Conservation (phyloP, 2,888 invertebrate species). For the Amiota mariae region DNA sequence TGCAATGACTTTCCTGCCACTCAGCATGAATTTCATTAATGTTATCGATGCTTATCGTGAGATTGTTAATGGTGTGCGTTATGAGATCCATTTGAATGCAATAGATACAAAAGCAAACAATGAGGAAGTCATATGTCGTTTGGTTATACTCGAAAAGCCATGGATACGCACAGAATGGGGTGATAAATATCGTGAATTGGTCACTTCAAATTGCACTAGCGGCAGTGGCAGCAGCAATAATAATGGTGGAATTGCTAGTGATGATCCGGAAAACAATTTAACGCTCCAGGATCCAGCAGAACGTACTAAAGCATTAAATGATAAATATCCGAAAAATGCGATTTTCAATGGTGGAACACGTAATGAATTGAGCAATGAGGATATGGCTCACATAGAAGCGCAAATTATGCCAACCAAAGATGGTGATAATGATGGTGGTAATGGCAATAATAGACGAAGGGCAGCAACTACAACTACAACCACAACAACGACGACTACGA, state of each 20-base stretch:
- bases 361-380: constrained; percentile 66
- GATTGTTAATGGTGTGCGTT: constrained; percentile 70
- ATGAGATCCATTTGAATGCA: constrained; percentile 70
- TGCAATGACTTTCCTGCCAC: constrained; percentile 70
- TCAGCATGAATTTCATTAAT: constrained; percentile 69
- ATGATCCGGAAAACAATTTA: constrained; percentile 13
- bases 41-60: constrained; percentile 72
- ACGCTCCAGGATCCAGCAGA: constrained; percentile 44
- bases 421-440: not conserved
- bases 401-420: constrained; percentile 62
- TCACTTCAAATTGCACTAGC: constrained; percentile 79
- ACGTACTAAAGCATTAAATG: constrained; percentile 56
- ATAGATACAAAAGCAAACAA: constrained; percentile 65
- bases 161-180: constrained; percentile 78
- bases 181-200: constrained; percentile 77
- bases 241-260: constrained; percentile 59
- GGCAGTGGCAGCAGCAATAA: constrained; percentile 41
- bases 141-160: constrained; percentile 79
- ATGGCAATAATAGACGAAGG: constrained; percentile 45
- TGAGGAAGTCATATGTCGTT: constrained; percentile 75
- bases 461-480: constrained; percentile 34
- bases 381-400: constrained; percentile 67
- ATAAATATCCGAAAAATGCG: constrained; percentile 69
- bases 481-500: constrained; percentile 32
- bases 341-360: constrained; percentile 69